Evolutionary conservation across 2,888 invertebrate genomes (phyloP).

Genomic region (Chironomus tentans): DNA sequence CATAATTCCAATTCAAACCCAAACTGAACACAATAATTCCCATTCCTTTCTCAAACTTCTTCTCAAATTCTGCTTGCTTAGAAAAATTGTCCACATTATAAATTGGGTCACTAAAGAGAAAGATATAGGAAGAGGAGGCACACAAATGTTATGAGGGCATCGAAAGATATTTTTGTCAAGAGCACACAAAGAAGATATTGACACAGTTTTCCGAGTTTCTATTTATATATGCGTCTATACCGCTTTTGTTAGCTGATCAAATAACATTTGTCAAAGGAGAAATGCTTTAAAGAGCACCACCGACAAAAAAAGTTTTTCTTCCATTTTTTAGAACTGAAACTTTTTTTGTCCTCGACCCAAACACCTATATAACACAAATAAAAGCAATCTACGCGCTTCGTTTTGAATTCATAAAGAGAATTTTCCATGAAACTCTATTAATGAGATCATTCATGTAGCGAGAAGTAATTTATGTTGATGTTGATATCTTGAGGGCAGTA

Average conservation of each 20-base stretch:
- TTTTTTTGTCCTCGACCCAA: not conserved
- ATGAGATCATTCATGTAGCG: not conserved
- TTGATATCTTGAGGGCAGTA: conserved; percentile 2
- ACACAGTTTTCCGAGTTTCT: not conserved
- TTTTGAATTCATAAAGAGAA: not conserved
- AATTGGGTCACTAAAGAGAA: not conserved
- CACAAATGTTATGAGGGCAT: too few relatives aligned
- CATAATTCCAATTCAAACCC: too few relatives aligned
- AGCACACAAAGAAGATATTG: not conserved
- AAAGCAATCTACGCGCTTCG: not conserved
- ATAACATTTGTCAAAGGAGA: not conserved
- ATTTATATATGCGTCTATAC: too few relatives aligned
- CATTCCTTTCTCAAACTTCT: too few relatives aligned
- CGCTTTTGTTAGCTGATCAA: not conserved
- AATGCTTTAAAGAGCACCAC: too few relatives aligned
- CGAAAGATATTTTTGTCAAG: too few relatives aligned
- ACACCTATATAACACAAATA: not conserved
- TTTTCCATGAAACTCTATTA: not conserved
- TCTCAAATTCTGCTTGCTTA: too few relatives aligned
- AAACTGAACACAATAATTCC: too few relatives aligned
- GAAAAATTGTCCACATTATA: not conserved
- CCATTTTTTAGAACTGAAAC: too few relatives aligned
- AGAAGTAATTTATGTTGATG: conserved; percentile 3
- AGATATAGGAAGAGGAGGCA: too few relatives aligned
- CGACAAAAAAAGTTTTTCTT: not conserved